Evolutionary conservation across 2,113 vertebrate genomes (phyloP).

Genomic region (Galeopterus variegatus): DNA sequence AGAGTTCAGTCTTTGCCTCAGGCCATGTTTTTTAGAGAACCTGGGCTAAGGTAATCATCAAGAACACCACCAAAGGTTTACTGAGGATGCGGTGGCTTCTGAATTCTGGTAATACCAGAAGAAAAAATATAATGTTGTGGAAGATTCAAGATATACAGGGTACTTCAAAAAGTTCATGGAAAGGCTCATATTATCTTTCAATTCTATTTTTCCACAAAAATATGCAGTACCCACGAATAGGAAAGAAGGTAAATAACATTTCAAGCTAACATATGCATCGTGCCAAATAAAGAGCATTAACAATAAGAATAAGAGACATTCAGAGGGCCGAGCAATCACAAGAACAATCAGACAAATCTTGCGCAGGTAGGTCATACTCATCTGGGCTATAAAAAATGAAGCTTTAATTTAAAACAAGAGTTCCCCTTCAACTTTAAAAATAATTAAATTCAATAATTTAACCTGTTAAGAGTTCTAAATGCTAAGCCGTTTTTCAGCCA

Average conservation of each 20-base stretch:
- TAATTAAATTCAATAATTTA: not conserved
- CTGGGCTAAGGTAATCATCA: not conserved
- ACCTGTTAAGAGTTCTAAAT: conserved; percentile 2
- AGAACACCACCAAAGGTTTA: not conserved
- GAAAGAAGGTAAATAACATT: not conserved
- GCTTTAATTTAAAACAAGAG: not conserved
- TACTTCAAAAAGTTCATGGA: too few species aligned
- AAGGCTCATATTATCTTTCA: too few species aligned
- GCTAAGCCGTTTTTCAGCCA: not conserved
- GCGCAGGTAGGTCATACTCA: not conserved
- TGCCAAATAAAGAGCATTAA: conserved; percentile 13
- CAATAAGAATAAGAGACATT: not conserved
- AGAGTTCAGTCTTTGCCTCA: not conserved
- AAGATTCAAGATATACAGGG: not conserved
- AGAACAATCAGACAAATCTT: not conserved
- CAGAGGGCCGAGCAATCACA: not conserved
- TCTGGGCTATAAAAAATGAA: not conserved
- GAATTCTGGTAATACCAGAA: not conserved
- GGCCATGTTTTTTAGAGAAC: not conserved
- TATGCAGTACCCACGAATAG: not conserved
- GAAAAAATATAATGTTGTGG: not conserved
- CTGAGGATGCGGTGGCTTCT: not conserved
- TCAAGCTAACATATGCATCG: not conserved
- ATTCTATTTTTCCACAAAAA: too few species aligned
- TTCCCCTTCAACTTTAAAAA: conserved; percentile 52